Base-by-base conservation (phyloP, 2,113 vertebrate species). In the Malurus alboscapulatus region DNA sequence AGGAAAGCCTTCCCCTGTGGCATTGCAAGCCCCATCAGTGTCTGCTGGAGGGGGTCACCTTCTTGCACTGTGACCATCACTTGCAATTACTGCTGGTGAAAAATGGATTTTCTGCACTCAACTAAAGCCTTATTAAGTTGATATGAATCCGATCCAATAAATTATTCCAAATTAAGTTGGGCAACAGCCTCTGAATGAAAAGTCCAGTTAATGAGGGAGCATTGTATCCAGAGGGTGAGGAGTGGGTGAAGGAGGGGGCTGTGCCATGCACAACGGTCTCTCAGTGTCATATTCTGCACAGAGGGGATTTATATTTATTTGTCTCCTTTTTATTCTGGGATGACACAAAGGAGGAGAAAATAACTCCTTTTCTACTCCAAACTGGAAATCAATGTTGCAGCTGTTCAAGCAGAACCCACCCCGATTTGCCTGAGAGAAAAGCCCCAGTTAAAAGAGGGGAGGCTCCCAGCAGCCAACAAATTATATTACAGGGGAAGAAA, bases 281-380 rank as follows among this genome's bases (percentile, higher is more conserved):
- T 84, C 67, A 85, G 85, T 93, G 86, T 83, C 92, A 80, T 84
- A 73, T 79, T 54, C 84, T 80, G 53, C 67, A 90, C 82, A 93
- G 84, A 95, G 36, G 30, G 53, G 73, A 69, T 68, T 94, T 90
- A 81, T 84, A 80, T 89, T 96, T 92, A 72, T 90, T 75, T 85
- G 91, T 88, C 84, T 92, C 42, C 55, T 87, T 92, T 92, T 72
- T 45, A 78, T 82, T 88, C 65, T 51, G 71, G 27, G 84, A 78
- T 92, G 83, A 77, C 87, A 95, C 78, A 84, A 94, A 85, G 84
- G 80, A 96, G 84, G 84, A 84, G 89, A 84, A 95, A 95, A 93
- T 69, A 87, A 88, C 88, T 92, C 82, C 61, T 88, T 81, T 89
- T 84, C 53, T 89, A 45, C 34, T 51, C 54, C 2, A 3, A 84